Conservation (phyloP, 2,797 vertebrate genomes). For the Antennarius maculatus region DNA sequence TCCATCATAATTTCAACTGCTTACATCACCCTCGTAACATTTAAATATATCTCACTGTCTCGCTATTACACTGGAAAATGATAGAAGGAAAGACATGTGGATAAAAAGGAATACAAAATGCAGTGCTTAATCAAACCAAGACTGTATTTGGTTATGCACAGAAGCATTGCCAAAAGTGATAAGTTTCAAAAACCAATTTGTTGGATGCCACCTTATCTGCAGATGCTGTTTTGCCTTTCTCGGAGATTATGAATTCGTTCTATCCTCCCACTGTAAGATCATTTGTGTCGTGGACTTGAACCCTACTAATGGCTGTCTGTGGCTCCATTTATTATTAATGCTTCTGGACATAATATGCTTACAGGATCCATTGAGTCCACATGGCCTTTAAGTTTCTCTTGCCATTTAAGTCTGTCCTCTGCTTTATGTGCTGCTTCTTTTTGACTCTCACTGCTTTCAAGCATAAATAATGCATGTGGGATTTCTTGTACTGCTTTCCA, state of each 20-base stretch:
- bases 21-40: constrained; percentile 4
- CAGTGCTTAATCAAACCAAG: not conserved
- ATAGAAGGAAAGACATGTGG: not conserved
- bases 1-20: constrained; percentile 12
- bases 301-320: constrained; percentile 37
- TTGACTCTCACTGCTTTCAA: constrained; percentile 31
- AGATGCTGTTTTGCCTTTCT: constrained; percentile 3
- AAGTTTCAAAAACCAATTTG: constrained; percentile 16
- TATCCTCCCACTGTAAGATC: constrained; percentile 36
- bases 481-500: constrained; percentile 26
- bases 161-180: constrained; percentile 6
- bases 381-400: constrained; percentile 44
- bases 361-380: constrained; percentile 48
- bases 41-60: not conserved
- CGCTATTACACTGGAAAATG: not conserved
- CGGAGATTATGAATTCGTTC: constrained; percentile 50
- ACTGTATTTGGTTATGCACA: not conserved
- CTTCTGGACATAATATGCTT: constrained; percentile 35
- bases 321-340: constrained; percentile 61
- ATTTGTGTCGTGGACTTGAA: constrained; percentile 15
- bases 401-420: constrained; percentile 27
- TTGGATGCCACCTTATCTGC: constrained; percentile 7
- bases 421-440: constrained; percentile 23
- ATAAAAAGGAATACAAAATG: constrained; percentile 6
- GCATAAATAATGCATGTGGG: constrained; percentile 46